Evolutionary conservation across 2,113 vertebrate species (phyloP).

Genomic region (Nerophis lumbriciformis): DNA sequence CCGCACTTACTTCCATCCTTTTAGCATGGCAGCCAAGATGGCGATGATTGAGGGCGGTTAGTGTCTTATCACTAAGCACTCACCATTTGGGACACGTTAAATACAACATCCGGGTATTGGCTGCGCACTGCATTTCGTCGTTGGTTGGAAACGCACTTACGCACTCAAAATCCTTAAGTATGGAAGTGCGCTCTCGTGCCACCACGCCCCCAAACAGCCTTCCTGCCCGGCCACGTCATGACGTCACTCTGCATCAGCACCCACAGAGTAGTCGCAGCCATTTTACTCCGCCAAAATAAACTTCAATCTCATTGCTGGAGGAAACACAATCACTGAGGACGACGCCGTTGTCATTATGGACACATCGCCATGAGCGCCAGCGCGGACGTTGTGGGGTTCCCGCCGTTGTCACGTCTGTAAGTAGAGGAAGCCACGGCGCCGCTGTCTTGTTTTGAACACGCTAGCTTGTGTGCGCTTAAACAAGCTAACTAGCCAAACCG

Average conservation of each 20-base stretch:
- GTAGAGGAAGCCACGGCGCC: constrained; percentile 11
- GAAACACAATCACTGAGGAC: constrained; percentile 13
- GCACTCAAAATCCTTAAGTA: too few species aligned
- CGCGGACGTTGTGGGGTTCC: neutral
- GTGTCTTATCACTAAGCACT: too few species aligned
- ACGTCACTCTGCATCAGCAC: constrained; percentile 67
- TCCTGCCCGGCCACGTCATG: constrained; percentile 42
- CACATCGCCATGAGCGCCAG: constrained; percentile 8
- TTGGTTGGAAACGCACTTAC: too few species aligned
- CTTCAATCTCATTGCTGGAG: constrained; percentile 55
- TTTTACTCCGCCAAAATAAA: constrained; percentile 73
- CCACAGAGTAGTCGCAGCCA: constrained; percentile 68
- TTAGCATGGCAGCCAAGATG: too few species aligned
- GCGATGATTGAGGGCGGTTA: too few species aligned
- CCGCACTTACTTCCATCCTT: too few species aligned
- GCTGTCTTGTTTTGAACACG: constrained; percentile 66
- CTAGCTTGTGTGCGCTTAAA: constrained; percentile 34
- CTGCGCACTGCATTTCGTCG: too few species aligned
- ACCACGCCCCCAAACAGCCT: constrained; percentile 4
- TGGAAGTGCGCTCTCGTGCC: neutral
- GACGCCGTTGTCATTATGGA: constrained; percentile 5
- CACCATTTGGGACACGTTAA: too few species aligned
- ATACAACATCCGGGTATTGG: too few species aligned
- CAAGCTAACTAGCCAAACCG: constrained; percentile 39
- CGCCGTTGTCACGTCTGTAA: constrained; percentile 41